A percentile compares a stretch with the other conserved stretches of the same genome.
These are phyloP conservation scores for Geococcyx californianus DNA, from an alignment of 2,113 vertebrate genomes.

Conservation along the genomic window DNA sequence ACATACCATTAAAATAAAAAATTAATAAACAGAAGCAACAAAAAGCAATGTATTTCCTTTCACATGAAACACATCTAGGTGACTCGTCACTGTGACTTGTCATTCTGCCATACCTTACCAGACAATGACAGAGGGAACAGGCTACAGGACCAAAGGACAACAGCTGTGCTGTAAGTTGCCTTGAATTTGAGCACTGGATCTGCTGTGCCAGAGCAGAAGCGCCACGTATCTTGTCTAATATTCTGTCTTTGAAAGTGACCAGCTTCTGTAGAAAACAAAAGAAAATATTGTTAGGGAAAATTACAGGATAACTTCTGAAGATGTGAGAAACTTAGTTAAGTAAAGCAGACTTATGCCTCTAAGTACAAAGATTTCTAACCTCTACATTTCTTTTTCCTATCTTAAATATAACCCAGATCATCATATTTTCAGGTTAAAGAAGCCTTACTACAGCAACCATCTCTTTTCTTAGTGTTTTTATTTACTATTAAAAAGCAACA, in stretches of 20 bases:
- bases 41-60: slow-evolving; percentile 58
- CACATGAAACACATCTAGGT: slow-evolving; percentile 41
- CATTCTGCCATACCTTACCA: background rate
- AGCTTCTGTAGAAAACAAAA: background rate
- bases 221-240: background rate
- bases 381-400: background rate
- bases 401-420: background rate
- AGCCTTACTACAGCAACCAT: background rate
- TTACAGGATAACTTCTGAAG: background rate
- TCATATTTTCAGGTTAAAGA: background rate
- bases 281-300: background rate
- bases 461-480: background rate
- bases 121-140: background rate
- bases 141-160: background rate
- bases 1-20: slow-evolving; percentile 74
- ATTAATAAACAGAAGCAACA: slow-evolving; percentile 59
- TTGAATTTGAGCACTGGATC: background rate
- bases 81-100: slow-evolving; percentile 28
- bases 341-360: background rate
- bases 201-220: background rate
- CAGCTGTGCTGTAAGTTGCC: background rate
- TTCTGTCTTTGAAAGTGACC: background rate
- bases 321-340: background rate
- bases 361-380: background rate
- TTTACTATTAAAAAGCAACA: background rate